Conservation (phyloP, 2,888 invertebrate species). For the Strigamia transsilvanica region DNA sequence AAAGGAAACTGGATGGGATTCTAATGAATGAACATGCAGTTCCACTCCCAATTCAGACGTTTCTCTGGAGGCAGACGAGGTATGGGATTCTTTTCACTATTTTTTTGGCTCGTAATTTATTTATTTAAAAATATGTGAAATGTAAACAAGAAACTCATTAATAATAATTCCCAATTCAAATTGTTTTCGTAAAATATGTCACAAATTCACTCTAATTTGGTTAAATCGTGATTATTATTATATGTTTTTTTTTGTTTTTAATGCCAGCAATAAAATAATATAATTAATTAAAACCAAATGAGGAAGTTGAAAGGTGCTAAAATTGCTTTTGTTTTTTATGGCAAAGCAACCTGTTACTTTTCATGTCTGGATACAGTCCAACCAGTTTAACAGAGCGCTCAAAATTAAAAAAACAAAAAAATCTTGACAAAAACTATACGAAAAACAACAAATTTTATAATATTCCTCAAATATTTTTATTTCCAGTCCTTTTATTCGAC, state of each 20-base stretch:
- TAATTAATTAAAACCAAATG: neutral
- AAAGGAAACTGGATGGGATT: constrained; percentile 54
- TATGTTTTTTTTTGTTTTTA: neutral
- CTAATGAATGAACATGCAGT: constrained; percentile 67
- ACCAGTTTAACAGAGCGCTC: neutral
- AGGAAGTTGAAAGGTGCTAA: neutral
- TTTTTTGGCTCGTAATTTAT: constrained; percentile 60
- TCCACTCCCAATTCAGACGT: constrained; percentile 95
- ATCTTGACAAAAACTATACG: neutral
- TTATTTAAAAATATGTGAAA: too few species aligned
- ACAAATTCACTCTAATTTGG: too few species aligned
- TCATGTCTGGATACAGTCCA: constrained; percentile 2
- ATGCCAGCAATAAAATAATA: neutral
- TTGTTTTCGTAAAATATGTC: too few species aligned
- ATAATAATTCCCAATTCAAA: too few species aligned
- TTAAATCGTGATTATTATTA: too few species aligned
- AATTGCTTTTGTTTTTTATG: constrained; percentile 4
- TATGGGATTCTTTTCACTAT: constrained; percentile 63
- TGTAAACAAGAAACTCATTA: too few species aligned
- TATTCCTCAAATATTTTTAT: constrained; percentile 35
- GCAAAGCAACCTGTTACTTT: constrained; percentile 39
- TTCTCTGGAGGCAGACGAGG: constrained; percentile 95
- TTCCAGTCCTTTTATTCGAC: constrained; percentile 92
- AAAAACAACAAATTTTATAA: neutral
- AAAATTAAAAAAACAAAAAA: neutral